Evolutionary conservation across 2,888 invertebrate genomes (phyloP), one percentile per base, ranked within the genome.

Genomic region (Balanococcus diminutus): DNA sequence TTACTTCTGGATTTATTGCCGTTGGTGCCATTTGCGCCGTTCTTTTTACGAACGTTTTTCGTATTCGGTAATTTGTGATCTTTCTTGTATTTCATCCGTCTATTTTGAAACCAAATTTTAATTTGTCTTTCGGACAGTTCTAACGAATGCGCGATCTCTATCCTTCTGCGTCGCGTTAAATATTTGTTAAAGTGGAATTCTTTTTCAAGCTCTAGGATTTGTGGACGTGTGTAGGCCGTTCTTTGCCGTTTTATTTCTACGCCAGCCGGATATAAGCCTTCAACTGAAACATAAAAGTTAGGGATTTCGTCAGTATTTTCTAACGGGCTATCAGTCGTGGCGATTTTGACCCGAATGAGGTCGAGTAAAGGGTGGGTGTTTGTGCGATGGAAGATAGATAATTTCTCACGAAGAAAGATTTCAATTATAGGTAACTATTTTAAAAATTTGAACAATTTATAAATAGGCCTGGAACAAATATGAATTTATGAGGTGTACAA

Each of bases 151-250:
- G 98, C 98, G 90, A 98, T 98, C 92, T 98, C 98, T 91, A 98
- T 98, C 90, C 98, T 93, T 91, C 98, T 93, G 90, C 98, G 93
- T 89, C 98, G 93, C 87, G 98, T 98, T 90, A 98, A 93, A 92
- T 98, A 98, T 90, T 97, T 94, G 92, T 98, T 98, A 92, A 96
- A 98, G 91, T 98, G 98, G 91, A 98, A 98, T 92, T 98, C 98
- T 90, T 98, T 98, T 90, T 98, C 98, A 89, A 98, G 92, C 91
- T 98, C 98, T 90, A 98, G 92, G 90, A 98, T 98, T 92, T 98
- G 98, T 92, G 98, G 97, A 90, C 98, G 94, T 87, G 98, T 98
- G 92, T 98, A 98, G 87, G 98, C 98, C 88, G 98, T 98, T 89
- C 98, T 93, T 90, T 98, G 98, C 87, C 98, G 81, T 25, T 86